phyloP scores from a whole-genome alignment of 2,113 vertebrate genomes.

The Lophius piscatorius region DNA sequence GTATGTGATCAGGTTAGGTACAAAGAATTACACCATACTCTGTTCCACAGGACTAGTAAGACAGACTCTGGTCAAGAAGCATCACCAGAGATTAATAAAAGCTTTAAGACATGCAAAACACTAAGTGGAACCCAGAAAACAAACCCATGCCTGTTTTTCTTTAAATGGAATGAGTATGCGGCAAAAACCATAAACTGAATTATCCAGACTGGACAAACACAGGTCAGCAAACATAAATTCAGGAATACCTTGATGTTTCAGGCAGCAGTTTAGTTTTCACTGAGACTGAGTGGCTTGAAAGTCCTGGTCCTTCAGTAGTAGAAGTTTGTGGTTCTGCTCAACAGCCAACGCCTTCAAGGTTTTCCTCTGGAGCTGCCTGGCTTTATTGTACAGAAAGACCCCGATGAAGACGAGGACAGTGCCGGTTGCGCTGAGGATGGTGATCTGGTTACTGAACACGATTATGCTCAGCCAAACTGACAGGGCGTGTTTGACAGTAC shows the following conservation, averaged over 20 bases:
- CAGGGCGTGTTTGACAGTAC: constrained; percentile 94
- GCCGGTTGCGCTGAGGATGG: constrained; percentile 86
- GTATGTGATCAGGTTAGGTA: neutral
- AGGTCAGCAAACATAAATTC: neutral
- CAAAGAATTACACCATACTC: constrained; percentile 7
- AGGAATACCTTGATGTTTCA: neutral
- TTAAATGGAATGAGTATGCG: neutral
- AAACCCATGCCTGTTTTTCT: too few relatives aligned
- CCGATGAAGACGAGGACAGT: constrained; percentile 87
- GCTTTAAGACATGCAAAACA: neutral
- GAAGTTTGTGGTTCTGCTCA: constrained; percentile 66
- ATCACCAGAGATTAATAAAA: neutral
- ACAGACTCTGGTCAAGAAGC: neutral
- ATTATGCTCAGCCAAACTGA: constrained; percentile 97
- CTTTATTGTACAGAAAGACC: constrained; percentile 92
- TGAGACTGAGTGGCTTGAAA: constrained; percentile 31
- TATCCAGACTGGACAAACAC: neutral
- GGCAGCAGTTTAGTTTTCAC: constrained; percentile 3
- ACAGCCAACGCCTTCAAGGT: constrained; percentile 78
- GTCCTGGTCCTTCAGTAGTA: constrained; percentile 65
- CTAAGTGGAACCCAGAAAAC: too few relatives aligned
- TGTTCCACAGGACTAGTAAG: constrained; percentile 22
- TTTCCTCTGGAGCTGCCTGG: constrained; percentile 86
- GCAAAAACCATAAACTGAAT: neutral
- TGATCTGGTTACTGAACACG: constrained; percentile 93